Base-by-base conservation (phyloP, 2,797 vertebrate species). In the Lacerta viridis region DNA sequence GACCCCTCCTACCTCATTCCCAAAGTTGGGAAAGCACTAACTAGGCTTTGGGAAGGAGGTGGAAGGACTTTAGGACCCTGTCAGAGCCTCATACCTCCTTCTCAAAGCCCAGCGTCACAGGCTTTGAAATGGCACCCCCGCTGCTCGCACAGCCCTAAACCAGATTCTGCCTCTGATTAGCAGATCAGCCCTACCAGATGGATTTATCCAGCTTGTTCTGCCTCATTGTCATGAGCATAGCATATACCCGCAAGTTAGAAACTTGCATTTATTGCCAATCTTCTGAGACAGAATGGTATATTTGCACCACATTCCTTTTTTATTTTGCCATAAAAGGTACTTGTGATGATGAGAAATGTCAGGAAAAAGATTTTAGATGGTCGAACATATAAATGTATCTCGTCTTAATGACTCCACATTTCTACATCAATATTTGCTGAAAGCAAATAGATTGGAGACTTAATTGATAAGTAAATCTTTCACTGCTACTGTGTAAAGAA, bases 361-460 rank as follows among this genome's bases (percentile, higher is more conserved):
- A 29, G 79, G 41, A 90, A 77, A 33, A 4, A 20, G 36, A 8
- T 76, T 87, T 72, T 84, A 86, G 11, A 25, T 88, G 61, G 83
- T 74, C 59, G 4, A 3, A 87, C 81, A 36, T 0, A 7, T 55
- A 69, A 84, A 10, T 33, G 39, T 75, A 81, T 87, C 11, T 64
- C 7, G 66, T 5, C 39, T 69, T 80, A 83, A 50, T 29, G 7
- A n/a, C 50, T 77, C 36, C 71, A 89, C 23, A 66, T 7, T 76
- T 80, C 55, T 72, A 8, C 5, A 39, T 23, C 80, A 90, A 2
- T 8, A 29, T 72, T 36, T 84, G 43, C 17, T 36, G 41, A 50
- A 50, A 9, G 18, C 86, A 75, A 93, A 89, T 11, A 9, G 25
- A 89, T 85, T 92, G 68, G 80, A 84, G 91, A 88, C 88, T 69